These are phyloP conservation scores for Palythoa heliodiscus DNA, from an alignment of 92 coral and sea anemone genomes.

Conservation along the genomic window DNA sequence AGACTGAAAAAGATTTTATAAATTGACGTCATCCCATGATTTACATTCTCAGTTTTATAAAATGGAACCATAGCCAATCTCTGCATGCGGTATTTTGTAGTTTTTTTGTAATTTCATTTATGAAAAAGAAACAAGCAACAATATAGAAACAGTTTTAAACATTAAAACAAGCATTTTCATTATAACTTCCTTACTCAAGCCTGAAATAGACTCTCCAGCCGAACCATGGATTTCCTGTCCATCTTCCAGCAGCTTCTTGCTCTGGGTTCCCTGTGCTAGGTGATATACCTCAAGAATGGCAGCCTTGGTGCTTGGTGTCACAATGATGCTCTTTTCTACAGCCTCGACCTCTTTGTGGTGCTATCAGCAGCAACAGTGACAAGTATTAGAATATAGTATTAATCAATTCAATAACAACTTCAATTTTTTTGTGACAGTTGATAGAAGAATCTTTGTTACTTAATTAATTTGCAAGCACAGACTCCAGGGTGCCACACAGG, in stretches of 20 bases:
- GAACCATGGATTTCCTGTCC: slow-evolving; percentile 87
- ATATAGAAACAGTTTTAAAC: not conserved
- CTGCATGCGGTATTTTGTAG: too few species aligned
- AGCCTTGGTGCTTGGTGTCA: slow-evolving; percentile 88
- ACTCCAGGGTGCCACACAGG: too few species aligned
- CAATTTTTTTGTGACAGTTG: too few species aligned
- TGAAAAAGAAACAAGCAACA: not conserved
- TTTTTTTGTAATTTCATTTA: too few species aligned
- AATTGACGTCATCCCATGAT: too few species aligned
- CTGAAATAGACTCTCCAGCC: slow-evolving; percentile 78
- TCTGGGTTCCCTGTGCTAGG: slow-evolving; percentile 58
- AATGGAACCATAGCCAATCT: too few species aligned
- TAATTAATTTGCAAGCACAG: too few species aligned
- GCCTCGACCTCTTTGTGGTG: slow-evolving; percentile 88
- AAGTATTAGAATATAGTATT: not conserved
- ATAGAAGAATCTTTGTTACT: too few species aligned
- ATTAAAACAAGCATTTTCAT: not conserved
- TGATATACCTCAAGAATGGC: slow-evolving; percentile 75
- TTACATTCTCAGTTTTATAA: too few species aligned
- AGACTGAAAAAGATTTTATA: too few species aligned
- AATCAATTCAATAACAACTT: too few species aligned
- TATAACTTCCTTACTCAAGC: slow-evolving; percentile 72
- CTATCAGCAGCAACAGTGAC: slow-evolving; percentile 19
- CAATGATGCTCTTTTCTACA: slow-evolving; percentile 78
- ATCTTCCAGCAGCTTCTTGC: slow-evolving; percentile 67